Evolutionary conservation across 2,113 vertebrate species (phyloP), one percentile per base, ranked within the genome.

Genomic region (Megalops atlanticus): DNA sequence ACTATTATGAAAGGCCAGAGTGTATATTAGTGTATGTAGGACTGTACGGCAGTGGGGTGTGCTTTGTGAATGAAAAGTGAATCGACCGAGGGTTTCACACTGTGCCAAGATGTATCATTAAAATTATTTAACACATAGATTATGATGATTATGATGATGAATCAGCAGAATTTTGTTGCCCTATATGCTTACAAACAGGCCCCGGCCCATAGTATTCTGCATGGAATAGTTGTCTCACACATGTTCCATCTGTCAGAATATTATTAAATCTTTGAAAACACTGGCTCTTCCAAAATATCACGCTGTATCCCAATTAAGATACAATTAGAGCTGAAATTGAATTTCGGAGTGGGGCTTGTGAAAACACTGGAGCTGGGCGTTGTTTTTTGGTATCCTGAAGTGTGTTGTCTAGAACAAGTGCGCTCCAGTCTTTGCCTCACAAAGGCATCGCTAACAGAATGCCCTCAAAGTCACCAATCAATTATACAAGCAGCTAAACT

Each of bases 261-360:
- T 64, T 64, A 64, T 31, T 27, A 24, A 64, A 27, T 64, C 3
- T 27, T n/a, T 64, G 58, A 31, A 5, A 47, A 6, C 15, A 16
- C 10, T 71, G 16, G 10, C 31, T 80, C 73, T 38, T 33, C 45
- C 69, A 52, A 49, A 79, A 43, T 27, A 47, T 72, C 36, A n/a
- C 16, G 18, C 6, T 49, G 43, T 40, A 47, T 69, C 58, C 33
- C 85, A 89, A 88, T 89, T 85, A 82, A 82, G 81, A 84, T 86
- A 76, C 87, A 91, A 90, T 92, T 86, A 89, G 90, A 88, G 86
- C 78, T 87, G 88, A 78, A 90, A 90, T 80, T 74, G 87, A 85
- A 80, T 64, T 41, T 72, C 86, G 86, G 86, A 88, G 88, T 83
- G 76, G 86, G 85, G 83, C 87, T 89, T 85, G 85, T 90, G 87